A percentile compares a stretch with the other conserved stretches of the same genome.
These are phyloP conservation scores for Mobula hypostoma DNA, from an alignment of 2,113 vertebrate species.

Conservation along the genomic window DNA sequence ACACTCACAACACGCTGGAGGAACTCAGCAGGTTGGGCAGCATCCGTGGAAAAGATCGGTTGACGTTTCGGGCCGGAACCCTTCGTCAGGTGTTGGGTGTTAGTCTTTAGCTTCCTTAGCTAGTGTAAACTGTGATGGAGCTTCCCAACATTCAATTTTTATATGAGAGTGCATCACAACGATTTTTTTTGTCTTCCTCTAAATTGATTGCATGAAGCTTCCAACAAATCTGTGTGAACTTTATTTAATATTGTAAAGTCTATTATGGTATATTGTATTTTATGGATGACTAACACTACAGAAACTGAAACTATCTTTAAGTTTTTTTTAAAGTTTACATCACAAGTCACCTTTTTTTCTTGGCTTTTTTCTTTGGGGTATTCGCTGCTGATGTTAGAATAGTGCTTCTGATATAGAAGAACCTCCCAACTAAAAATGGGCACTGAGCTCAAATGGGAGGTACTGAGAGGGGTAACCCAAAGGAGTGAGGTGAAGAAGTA, in stretches of 20 bases:
- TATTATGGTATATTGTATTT: conserved; percentile 1
- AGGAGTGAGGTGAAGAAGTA: background rate
- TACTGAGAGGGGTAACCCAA: background rate
- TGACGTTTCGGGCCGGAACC: no score
- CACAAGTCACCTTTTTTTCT: background rate
- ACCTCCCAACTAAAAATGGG: background rate
- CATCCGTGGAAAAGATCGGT: no score
- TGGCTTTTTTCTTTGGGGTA: background rate
- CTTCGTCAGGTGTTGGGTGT: no score
- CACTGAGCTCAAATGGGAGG: background rate
- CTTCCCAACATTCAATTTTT: background rate
- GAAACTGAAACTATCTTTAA: background rate
- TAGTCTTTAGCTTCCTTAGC: background rate
- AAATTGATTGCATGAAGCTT: background rate
- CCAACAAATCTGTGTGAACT: background rate
- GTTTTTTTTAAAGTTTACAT: background rate
- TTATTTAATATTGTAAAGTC: background rate
- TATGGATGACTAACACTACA: background rate
- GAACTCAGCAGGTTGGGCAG: no score
- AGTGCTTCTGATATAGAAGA: background rate
- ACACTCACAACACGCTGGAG: no score
- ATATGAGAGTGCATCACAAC: background rate
- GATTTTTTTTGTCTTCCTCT: background rate
- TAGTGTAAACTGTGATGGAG: background rate
- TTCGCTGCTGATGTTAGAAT: background rate